A percentile compares a stretch with the other conserved stretches of the same genome.
phyloP scores from a whole-genome alignment of 2,113 vertebrate species.

The Scomber colias region DNA sequence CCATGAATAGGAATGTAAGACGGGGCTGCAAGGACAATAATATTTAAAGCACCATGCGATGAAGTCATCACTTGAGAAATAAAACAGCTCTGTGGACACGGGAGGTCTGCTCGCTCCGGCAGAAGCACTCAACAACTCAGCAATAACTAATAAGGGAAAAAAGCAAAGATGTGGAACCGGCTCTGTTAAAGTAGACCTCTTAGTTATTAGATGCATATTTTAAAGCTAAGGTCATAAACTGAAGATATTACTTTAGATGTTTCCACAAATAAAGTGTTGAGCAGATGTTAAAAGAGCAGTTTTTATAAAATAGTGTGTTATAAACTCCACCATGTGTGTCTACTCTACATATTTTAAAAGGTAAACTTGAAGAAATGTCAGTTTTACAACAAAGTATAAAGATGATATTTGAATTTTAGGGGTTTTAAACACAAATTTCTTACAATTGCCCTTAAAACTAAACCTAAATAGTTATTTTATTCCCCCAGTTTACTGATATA shows the following conservation, averaged over 20 bases:
- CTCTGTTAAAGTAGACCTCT: neutral
- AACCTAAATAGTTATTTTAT: too few relatives aligned
- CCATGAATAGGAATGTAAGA: constrained; percentile 74
- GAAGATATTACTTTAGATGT: too few relatives aligned
- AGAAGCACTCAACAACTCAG: constrained; percentile 27
- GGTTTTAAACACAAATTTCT: too few relatives aligned
- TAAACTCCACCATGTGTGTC: neutral
- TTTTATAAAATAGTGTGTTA: neutral
- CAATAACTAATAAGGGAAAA: constrained; percentile 8
- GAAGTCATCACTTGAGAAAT: constrained; percentile 71
- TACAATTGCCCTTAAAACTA: too few relatives aligned
- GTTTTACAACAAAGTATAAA: neutral
- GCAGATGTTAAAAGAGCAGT: too few relatives aligned
- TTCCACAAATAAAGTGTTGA: too few relatives aligned
- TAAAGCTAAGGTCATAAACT: neutral
- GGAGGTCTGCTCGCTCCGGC: constrained; percentile 48
- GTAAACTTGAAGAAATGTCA: too few relatives aligned
- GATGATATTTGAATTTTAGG: neutral
- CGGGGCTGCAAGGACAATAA: constrained; percentile 64
- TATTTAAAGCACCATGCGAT: constrained; percentile 71
- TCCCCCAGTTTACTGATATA: too few relatives aligned
- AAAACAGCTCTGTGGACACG: constrained; percentile 74
- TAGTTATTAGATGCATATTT: too few relatives aligned
- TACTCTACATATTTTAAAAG: too few relatives aligned
- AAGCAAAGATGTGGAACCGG: neutral